Base-by-base conservation (phyloP, 2,888 invertebrate genomes). In the Amiota communis region DNA sequence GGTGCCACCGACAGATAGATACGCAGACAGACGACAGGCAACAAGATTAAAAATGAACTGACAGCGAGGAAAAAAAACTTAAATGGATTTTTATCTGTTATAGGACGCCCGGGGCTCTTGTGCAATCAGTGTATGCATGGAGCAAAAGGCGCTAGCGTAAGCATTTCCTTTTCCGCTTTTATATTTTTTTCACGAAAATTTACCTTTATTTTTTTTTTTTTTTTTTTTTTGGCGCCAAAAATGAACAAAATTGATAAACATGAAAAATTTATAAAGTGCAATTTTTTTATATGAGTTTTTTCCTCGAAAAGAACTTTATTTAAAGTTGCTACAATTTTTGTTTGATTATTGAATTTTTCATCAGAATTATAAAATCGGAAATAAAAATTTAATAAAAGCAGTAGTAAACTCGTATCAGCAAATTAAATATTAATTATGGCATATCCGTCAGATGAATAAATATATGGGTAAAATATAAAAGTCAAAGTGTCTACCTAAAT, bases 51-150 rank as follows among this genome's bases (percentile, higher is more conserved):
- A 56, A 68, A 64, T 53, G 53, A 36, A 23, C 11, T 36, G 53
- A 53, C n/a, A 68, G 23, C 11, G 53, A 53, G n/a, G 20, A 15
- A 59, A 59, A 59, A 67, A 71, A 67, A 63, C 61, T 74, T 76
- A 81, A 83, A 80, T 75, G 80, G 80, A 82, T 83, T 78, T 76
- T 78, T 83, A 83, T 80, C 84, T 80, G 75, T 75, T 81, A 80
- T 79, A 74, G 78, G 76, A 36, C 76, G 72, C 71, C 72, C 53
- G 71, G 74, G 53, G 73, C 36, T 36, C 36, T 36, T 36, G 36
- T 47, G 46, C 68, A 70, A 56, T 71, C 46, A 23, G 51, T 48
- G 63, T 64, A 47, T 46, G 11, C 68, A 67, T n/a, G 48, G 68
- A 67, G 48, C 9, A 56, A 56, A 23, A 69, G 74, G 61, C 74